Evolutionary conservation across 2,113 vertebrate genomes (phyloP).

Genomic region (Cacatua alba): DNA sequence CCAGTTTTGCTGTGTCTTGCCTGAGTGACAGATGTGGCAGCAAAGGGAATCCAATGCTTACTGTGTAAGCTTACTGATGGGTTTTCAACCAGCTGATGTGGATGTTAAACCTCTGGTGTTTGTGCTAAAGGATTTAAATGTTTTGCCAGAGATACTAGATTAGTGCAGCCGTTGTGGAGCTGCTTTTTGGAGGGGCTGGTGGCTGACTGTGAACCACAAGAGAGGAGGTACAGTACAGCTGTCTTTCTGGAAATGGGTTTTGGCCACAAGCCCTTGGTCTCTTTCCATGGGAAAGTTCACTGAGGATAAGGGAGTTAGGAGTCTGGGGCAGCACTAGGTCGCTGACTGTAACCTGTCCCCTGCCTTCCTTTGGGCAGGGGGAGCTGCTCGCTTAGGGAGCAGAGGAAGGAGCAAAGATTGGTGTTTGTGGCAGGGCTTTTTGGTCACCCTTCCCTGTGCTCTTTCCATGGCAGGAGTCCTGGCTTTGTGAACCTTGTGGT

Average conservation of each 20-base stretch:
- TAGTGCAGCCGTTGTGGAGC: background rate
- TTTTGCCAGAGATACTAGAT: background rate
- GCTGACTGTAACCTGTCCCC: background rate
- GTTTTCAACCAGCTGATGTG: background rate
- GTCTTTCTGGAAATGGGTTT: background rate
- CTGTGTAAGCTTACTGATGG: fast-evolving
- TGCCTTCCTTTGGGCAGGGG: background rate
- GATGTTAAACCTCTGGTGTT: background rate
- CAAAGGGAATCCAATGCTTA: fast-evolving
- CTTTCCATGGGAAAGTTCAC: background rate
- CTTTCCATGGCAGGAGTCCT: background rate
- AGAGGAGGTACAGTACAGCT: background rate
- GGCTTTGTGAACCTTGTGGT: fast-evolving
- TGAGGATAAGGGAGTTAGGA: background rate
- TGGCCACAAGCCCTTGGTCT: background rate
- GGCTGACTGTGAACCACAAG: background rate
- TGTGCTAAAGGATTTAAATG: background rate
- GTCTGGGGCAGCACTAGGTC: background rate
- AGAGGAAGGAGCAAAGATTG: background rate
- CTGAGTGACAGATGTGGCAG: background rate
- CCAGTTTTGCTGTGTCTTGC: background rate
- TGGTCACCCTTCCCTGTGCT: background rate
- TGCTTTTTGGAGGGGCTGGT: background rate
- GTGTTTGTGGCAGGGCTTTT: background rate
- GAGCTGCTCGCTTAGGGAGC: background rate